These are phyloP conservation scores for Toxotes lorentzi DNA, from an alignment of 2,797 vertebrate genomes.

Conservation along the genomic window DNA sequence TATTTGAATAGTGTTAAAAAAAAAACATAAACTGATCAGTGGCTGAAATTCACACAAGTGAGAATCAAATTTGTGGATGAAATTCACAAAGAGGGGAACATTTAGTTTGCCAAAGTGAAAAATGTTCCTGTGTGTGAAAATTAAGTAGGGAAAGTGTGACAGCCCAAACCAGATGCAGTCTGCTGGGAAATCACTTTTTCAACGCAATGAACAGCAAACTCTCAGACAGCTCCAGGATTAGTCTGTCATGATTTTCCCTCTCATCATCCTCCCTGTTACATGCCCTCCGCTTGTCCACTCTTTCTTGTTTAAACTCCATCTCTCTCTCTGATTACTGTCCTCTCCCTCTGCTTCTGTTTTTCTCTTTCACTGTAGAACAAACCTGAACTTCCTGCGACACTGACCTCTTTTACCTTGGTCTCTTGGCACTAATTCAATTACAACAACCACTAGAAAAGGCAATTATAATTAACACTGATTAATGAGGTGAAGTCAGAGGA, in stretches of 20 bases:
- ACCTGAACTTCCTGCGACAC: constrained; percentile 34
- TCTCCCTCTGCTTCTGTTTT: neutral
- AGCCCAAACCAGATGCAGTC: constrained; percentile 49
- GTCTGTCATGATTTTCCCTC: constrained; percentile 50
- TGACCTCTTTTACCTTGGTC: constrained; percentile 64
- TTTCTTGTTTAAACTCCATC: constrained; percentile 7
- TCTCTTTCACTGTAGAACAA: constrained; percentile 1
- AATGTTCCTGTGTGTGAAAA: constrained; percentile 42
- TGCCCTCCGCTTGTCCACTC: constrained; percentile 33
- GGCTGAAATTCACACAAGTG: neutral
- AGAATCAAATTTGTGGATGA: constrained; percentile 17
- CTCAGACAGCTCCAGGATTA: constrained; percentile 53
- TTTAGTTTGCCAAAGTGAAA: constrained; percentile 24
- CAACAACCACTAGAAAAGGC: constrained; percentile 49
- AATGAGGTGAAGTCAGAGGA: constrained; percentile 69
- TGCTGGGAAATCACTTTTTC: constrained; percentile 66
- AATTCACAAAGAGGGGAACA: neutral
- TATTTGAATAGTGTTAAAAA: neutral
- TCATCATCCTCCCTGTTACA: constrained; percentile 42
- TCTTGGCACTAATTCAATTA: constrained; percentile 67
- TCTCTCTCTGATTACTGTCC: constrained; percentile 25
- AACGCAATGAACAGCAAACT: constrained; percentile 47
- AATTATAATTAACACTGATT: constrained; percentile 76
- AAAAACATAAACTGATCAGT: constrained; percentile 1
- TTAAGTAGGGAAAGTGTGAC: constrained; percentile 44